A percentile compares a stretch with the other conserved stretches of the same genome.
These are phyloP conservation scores for Odontomyia ornata DNA, from an alignment of 2,888 invertebrate genomes.

Conservation along the genomic window DNA sequence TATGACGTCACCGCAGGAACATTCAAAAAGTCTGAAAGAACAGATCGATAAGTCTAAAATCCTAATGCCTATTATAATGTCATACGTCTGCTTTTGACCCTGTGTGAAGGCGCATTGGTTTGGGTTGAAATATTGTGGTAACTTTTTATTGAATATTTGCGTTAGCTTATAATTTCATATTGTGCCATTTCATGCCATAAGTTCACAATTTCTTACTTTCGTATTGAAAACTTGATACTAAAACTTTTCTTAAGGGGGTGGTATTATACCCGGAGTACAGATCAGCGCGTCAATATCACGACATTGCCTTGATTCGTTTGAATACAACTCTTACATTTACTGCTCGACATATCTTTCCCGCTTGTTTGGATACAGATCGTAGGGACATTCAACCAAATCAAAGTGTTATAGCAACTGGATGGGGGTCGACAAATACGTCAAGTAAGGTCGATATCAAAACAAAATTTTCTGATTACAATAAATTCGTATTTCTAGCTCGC, in stretches of 20 bases:
- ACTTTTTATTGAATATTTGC: too few relatives aligned
- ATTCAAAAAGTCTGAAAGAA: too few relatives aligned
- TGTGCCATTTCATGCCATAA: too few relatives aligned
- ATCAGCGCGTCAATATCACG: constrained; percentile 50
- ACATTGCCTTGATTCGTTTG: constrained; percentile 54
- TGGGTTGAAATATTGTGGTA: too few relatives aligned
- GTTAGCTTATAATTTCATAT: too few relatives aligned
- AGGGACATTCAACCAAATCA: constrained; percentile 45
- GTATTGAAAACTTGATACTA: too few relatives aligned
- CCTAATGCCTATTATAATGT: too few relatives aligned
- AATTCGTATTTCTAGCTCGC: constrained; percentile 49
- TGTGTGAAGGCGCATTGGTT: too few relatives aligned
- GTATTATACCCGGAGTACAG: constrained; percentile 48
- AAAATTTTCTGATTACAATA: constrained; percentile 47
- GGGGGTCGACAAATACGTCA: constrained; percentile 51
- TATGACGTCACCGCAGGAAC: too few relatives aligned
- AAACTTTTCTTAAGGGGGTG: constrained; percentile 47
- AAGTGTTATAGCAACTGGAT: constrained; percentile 53
- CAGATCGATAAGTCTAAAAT: too few relatives aligned
- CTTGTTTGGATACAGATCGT: constrained; percentile 53
- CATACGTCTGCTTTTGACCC: too few relatives aligned
- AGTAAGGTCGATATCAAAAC: constrained; percentile 7
- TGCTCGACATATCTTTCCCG: constrained; percentile 50
- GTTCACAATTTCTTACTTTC: too few relatives aligned
- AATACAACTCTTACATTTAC: constrained; percentile 44